Percentiles rank a stretch among this genome's conserved stretches.
phyloP scores from a whole-genome alignment of 2,797 vertebrate species.

The Dipus sagitta region DNA sequence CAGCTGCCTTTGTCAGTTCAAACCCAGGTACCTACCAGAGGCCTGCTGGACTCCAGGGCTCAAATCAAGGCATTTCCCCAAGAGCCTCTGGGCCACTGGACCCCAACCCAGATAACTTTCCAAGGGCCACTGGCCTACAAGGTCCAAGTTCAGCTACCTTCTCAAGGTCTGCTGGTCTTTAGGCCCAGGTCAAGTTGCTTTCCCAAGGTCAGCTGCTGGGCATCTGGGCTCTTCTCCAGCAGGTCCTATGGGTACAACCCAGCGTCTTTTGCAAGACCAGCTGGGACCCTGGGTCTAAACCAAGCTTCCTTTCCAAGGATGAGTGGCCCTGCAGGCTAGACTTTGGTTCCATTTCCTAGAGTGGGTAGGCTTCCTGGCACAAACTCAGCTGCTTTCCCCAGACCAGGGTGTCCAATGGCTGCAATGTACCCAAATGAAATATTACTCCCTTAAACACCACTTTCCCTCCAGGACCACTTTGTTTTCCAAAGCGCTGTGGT shows the following conservation, averaged over 20 bases:
- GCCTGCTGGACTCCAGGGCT: slow-evolving; percentile 76
- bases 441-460: too few species aligned
- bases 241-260: slow-evolving; percentile 68
- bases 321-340: slow-evolving; percentile 75
- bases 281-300: slow-evolving; percentile 75
- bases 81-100: slow-evolving; percentile 79
- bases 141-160: slow-evolving; percentile 73
- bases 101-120: slow-evolving; percentile 77
- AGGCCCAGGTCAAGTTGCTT: slow-evolving; percentile 73
- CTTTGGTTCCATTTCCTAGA: slow-evolving; percentile 79
- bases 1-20: slow-evolving; percentile 76
- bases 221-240: slow-evolving; percentile 70
- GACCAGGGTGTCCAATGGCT: slow-evolving; percentile 75
- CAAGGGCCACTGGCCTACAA: slow-evolving; percentile 74
- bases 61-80: slow-evolving; percentile 78
- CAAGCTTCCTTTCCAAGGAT: slow-evolving; percentile 78
- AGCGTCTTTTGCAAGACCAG: slow-evolving; percentile 73
- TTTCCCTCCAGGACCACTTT: too few species aligned
- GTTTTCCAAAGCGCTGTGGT: slow-evolving; percentile 65
- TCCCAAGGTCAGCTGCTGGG: slow-evolving; percentile 76
- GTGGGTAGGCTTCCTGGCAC: slow-evolving; percentile 76
- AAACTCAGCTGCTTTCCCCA: slow-evolving; percentile 78
- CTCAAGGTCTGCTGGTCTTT: slow-evolving; percentile 71
- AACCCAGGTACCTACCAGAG: slow-evolving; percentile 78
- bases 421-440: slow-evolving; percentile 82